phyloP scores from a whole-genome alignment of 2,888 invertebrate species.

The Cosmorhoe ocellata region DNA sequence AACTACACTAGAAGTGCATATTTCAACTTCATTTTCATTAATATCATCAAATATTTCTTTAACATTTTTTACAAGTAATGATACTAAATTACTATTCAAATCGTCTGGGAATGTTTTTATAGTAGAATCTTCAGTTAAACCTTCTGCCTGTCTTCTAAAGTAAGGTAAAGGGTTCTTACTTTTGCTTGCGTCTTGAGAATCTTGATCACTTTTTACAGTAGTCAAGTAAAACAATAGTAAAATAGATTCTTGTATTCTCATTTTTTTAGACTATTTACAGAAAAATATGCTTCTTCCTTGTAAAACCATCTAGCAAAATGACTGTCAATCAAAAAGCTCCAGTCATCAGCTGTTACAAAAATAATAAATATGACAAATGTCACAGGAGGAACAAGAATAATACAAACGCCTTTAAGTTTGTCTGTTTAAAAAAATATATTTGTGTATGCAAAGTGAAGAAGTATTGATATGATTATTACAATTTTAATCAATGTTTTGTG shows the following conservation, averaged over 20 bases:
- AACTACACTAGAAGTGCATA: conserved; percentile 21
- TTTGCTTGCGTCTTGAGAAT: conserved; percentile 27
- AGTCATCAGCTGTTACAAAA: too few species aligned
- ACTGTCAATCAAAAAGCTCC: too few species aligned
- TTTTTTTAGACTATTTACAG: background rate
- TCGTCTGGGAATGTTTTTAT: conserved; percentile 37
- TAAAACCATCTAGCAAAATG: background rate
- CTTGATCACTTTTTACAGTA: conserved; percentile 13
- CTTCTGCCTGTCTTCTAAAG: conserved; percentile 57
- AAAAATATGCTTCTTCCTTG: background rate
- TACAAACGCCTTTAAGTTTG: too few species aligned
- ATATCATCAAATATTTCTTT: conserved; percentile 55
- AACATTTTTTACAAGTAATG: conserved; percentile 57
- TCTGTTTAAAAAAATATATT: too few species aligned
- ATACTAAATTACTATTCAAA: conserved; percentile 47
- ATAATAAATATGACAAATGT: too few species aligned
- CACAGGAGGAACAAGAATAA: too few species aligned
- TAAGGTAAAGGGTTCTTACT: conserved; percentile 50
- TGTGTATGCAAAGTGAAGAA: too few species aligned
- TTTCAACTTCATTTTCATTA: conserved; percentile 26
- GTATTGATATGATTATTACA: background rate
- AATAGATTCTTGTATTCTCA: background rate
- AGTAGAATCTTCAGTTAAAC: conserved; percentile 39
- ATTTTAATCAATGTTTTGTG: background rate
- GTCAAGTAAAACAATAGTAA: conserved; percentile 3